Base-by-base conservation (phyloP, 2,113 vertebrate genomes). In the Raphicerus campestris region DNA sequence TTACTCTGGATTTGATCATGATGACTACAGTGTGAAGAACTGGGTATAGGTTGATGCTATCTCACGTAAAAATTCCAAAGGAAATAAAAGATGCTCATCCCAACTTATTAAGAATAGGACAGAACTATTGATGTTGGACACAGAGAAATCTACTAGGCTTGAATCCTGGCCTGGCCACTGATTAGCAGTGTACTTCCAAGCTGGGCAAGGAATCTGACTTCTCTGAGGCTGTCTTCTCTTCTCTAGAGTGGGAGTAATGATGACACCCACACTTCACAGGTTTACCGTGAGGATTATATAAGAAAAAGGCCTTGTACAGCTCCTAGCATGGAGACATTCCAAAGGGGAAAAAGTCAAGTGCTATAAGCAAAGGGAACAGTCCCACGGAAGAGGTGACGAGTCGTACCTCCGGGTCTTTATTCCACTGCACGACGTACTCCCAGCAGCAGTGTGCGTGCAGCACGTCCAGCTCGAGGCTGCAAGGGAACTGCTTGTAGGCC, bases 391-490 rank as follows among this genome's bases (percentile, higher is more conserved):
- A 14, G 2, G 30, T 2, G 24, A 28, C 0, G 3, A 24, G 6
- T 11, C 95, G 96, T 97, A 99, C 99, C 99, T 99, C 99, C 1
- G 99, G 99, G 97, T 99, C 99, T 97, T 99, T 99, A 98, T 99
- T 99, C 99, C 99, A 99, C 98, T 99, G 99, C 42, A 99, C 99
- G 35, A 99, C 99, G 5, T 99, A 99, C 66, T 99, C 99, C 99
- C 99, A 99, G 97, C 99, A 99, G 98, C 99, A 99, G 94, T 99
- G 99, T 0, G 99, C 99, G 2, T 99, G 99, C 56, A 99, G 98
- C 93, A 99, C 96, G 96, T 99, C 99, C 1, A 99, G 98, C 86
- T 99, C 99, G 6, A 99, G 99, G 73, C 99, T 99, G 97, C 99
- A 99, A 0, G 99, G 99, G 97, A 99, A 99, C 17, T 99, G 99